Conservation (phyloP, 2,113 vertebrate species). For the Morone saxatilis region DNA sequence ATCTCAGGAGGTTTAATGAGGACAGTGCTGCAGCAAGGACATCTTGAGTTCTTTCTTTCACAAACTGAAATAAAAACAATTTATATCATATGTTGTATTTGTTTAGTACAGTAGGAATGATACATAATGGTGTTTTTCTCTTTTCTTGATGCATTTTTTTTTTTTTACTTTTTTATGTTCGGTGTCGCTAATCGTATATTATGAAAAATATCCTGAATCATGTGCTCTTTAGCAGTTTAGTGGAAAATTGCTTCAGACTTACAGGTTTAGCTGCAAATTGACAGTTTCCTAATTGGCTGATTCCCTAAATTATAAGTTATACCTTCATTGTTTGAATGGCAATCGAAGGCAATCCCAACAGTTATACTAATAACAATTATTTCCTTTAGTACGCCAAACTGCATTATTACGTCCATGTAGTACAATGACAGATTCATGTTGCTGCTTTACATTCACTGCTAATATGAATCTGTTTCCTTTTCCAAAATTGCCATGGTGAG, state of each 20-base stretch:
- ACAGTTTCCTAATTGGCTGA: neutral
- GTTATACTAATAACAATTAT: too few species aligned
- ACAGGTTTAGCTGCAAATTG: neutral
- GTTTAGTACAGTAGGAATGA: neutral
- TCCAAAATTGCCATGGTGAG: neutral
- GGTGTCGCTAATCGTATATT: neutral
- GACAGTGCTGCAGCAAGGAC: neutral
- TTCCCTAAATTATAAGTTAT: neutral
- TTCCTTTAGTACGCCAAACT: neutral
- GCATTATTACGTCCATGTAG: neutral
- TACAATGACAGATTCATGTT: neutral
- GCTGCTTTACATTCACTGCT: slow-evolving; percentile 18
- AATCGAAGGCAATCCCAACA: too few species aligned
- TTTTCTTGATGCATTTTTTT: neutral
- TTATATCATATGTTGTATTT: neutral
- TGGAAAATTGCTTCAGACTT: neutral
- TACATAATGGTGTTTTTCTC: neutral
- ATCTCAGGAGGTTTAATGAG: slow-evolving; percentile 5
- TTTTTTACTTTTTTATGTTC: neutral
- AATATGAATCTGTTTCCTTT: slow-evolving; percentile 5
- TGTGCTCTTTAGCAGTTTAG: neutral
- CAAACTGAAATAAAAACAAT: neutral
- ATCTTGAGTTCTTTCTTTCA: neutral
- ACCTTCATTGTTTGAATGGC: neutral
- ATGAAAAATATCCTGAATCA: neutral